A percentile compares a stretch with the other conserved stretches of the same genome.
phyloP scores from a whole-genome alignment of 2,888 invertebrate species.

The Stenodera caucasica region DNA sequence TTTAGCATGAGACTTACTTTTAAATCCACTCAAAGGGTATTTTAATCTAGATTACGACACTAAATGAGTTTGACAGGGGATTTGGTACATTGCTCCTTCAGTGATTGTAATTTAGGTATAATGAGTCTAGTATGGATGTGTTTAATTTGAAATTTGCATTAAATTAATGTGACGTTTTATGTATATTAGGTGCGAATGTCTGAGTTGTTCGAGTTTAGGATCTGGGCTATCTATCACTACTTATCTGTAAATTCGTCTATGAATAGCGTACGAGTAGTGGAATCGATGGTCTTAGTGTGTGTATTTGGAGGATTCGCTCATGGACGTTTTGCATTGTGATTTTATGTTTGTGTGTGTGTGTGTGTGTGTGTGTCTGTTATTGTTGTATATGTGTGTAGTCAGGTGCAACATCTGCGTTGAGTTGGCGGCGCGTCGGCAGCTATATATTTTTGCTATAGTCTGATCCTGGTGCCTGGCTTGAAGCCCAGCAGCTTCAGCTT shows the following conservation, averaged over 20 bases:
- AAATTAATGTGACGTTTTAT: neutral
- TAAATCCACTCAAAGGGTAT: neutral
- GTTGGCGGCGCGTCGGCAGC: constrained; percentile 7
- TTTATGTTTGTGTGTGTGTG: neutral
- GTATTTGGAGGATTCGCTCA: neutral
- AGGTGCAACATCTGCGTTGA: constrained; percentile 12
- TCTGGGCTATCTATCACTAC: neutral
- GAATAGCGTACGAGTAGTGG: neutral
- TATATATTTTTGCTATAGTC: neutral
- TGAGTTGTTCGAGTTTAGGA: neutral
- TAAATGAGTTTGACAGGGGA: neutral
- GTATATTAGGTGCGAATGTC: neutral
- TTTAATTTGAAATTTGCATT: neutral
- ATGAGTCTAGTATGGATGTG: neutral
- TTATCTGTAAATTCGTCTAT: neutral
- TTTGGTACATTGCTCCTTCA: neutral
- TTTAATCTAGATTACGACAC: neutral
- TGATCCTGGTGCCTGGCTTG: constrained; percentile 15
- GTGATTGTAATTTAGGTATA: neutral
- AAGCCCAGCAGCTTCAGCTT: constrained; percentile 9
- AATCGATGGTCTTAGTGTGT: constrained; percentile 2
- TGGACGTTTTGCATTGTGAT: constrained; percentile 1
- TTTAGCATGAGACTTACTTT: neutral
- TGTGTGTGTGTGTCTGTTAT: neutral
- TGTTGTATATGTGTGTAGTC: neutral